Evolutionary conservation across 2,888 invertebrate genomes (phyloP).

Genomic region (Brachypterus glaber): DNA sequence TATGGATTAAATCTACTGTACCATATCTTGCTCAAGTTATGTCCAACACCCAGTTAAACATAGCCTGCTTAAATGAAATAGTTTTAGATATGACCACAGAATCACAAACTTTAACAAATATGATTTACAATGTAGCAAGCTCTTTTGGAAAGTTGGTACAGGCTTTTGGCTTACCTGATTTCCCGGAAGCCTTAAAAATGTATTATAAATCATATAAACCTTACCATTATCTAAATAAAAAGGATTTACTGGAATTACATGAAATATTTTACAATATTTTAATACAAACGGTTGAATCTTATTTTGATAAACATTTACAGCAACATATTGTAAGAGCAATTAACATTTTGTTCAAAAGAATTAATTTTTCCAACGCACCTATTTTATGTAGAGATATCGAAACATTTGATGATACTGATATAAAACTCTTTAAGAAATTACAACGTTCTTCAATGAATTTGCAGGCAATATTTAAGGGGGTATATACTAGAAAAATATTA

Average conservation of each 20-base stretch:
- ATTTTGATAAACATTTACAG: neutral
- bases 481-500: too few relatives aligned
- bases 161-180: conserved; percentile 30
- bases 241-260: conserved; percentile 17
- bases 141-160: conserved; percentile 30
- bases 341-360: neutral
- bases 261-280: conserved; percentile 11
- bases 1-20: neutral
- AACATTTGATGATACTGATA: too few relatives aligned
- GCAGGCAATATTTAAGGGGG: too few relatives aligned
- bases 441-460: too few relatives aligned
- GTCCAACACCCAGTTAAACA: conserved; percentile 25
- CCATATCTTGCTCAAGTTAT: conserved; percentile 16
- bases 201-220: conserved; percentile 31
- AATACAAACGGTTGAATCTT: neutral
- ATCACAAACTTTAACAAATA: conserved; percentile 26
- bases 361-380: too few relatives aligned
- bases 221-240: conserved; percentile 15
- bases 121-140: conserved; percentile 27
- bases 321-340: conserved; percentile 3
- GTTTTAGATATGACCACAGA: conserved; percentile 29
- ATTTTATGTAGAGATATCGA: too few relatives aligned
- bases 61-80: conserved; percentile 29
- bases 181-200: conserved; percentile 17
- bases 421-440: too few relatives aligned